Evolutionary conservation across 2,888 invertebrate genomes (phyloP).

Genomic region (Gandaritis pyraliata): DNA sequence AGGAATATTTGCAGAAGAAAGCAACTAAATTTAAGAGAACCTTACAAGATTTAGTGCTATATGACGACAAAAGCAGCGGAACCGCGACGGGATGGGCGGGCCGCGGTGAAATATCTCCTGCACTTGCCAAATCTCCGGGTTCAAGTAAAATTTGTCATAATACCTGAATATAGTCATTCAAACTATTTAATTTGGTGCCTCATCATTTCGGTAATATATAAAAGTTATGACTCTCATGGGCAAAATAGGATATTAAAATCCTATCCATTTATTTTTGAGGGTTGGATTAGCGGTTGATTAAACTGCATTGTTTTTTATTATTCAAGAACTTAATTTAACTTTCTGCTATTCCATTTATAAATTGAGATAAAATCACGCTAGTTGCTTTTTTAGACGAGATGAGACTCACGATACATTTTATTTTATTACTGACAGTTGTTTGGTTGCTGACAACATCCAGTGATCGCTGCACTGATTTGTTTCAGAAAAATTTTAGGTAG

Average conservation of each 20-base stretch:
- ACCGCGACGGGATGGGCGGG: constrained; percentile 61
- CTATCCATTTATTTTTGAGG: not conserved
- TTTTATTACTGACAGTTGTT: no score
- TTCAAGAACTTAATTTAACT: no score
- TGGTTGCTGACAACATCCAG: no score
- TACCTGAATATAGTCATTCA: constrained; percentile 32
- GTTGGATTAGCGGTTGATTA: constrained; percentile 3
- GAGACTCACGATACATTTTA: no score
- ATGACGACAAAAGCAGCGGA: constrained; percentile 69
- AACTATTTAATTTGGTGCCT: constrained; percentile 1
- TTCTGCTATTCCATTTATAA: no score
- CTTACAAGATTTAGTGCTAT: constrained; percentile 71
- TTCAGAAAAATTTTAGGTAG: no score
- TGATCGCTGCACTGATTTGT: no score
- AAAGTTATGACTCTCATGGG: constrained; percentile 1
- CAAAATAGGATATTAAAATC: not conserved
- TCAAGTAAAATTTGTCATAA: constrained; percentile 58
- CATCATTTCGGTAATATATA: constrained; percentile 5
- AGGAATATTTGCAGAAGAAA: constrained; percentile 52
- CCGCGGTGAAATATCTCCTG: constrained; percentile 61
- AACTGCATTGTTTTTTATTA: no score
- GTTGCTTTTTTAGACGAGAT: no score
- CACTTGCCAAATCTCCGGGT: constrained; percentile 64
- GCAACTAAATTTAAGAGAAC: constrained; percentile 66
- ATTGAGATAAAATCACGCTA: no score